Percentiles rank a stretch among this genome's conserved stretches.
These are phyloP conservation scores for Sinella curviseta DNA, from an alignment of 1,140 invertebrate species.

Conservation along the genomic window DNA sequence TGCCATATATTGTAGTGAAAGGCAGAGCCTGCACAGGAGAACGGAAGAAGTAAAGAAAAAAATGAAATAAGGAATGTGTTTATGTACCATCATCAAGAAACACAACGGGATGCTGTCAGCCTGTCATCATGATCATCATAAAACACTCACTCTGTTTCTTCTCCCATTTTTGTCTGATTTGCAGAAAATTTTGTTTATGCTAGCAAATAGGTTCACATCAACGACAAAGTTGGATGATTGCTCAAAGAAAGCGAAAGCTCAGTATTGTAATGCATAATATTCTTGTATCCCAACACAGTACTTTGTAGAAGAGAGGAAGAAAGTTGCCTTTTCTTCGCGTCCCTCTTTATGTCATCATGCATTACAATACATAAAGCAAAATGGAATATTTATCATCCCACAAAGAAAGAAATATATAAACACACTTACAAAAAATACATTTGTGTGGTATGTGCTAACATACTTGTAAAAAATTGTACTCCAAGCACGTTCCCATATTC, in stretches of 20 bases:
- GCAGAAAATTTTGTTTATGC: constrained; percentile 16
- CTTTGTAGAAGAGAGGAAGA: too few species aligned
- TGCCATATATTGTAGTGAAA: too few species aligned
- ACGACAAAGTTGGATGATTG: background rate
- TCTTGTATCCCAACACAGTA: too few species aligned
- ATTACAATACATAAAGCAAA: background rate
- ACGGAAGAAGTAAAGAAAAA: background rate
- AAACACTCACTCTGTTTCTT: background rate
- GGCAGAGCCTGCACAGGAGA: background rate
- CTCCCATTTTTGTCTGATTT: background rate
- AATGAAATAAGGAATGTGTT: background rate
- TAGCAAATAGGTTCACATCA: constrained; percentile 7
- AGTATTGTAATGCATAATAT: too few species aligned
- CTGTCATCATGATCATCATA: constrained; percentile 10
- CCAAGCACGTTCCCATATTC: too few species aligned
- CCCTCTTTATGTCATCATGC: background rate
- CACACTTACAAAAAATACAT: too few species aligned
- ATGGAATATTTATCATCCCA: background rate
- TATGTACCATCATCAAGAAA: background rate
- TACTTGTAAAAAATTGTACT: too few species aligned
- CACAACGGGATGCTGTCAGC: constrained; percentile 9
- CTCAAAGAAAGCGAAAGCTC: background rate
- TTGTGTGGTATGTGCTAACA: too few species aligned
- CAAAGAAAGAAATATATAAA: too few species aligned
- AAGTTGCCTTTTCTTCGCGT: background rate